Conservation (phyloP, 2,113 vertebrate genomes). For the Larimichthys polyactis region DNA sequence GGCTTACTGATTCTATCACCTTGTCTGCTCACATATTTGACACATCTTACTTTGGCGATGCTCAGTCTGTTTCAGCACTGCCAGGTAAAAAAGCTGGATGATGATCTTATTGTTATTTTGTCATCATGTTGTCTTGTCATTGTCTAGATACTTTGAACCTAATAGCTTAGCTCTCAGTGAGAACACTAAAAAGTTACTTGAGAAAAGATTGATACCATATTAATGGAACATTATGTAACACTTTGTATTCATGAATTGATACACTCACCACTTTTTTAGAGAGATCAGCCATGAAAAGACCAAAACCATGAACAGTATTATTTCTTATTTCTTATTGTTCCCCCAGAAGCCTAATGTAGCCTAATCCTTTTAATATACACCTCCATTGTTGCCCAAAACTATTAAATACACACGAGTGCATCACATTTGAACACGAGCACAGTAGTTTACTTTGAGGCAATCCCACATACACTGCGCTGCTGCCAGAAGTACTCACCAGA, state of each 20-base stretch:
- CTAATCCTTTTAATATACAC: background rate
- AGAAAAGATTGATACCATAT: background rate
- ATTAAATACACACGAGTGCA: background rate
- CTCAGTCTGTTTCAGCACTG: background rate
- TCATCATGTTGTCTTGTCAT: background rate
- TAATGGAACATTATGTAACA: background rate
- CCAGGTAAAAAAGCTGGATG: background rate
- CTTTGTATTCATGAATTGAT: background rate
- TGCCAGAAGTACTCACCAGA: constrained; percentile 24
- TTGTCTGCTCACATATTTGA: constrained; percentile 6
- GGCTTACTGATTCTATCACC: constrained; percentile 23
- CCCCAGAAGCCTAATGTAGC: background rate
- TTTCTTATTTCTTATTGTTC: background rate
- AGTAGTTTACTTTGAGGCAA: constrained; percentile 19
- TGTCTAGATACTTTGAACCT: too few relatives aligned
- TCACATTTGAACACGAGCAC: background rate
- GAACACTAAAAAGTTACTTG: background rate
- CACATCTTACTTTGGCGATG: background rate
- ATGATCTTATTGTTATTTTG: background rate
- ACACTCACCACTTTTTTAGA: background rate
- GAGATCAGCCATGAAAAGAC: background rate
- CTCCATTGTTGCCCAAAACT: background rate
- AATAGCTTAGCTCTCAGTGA: too few relatives aligned
- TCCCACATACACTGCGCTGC: background rate
- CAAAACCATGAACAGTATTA: background rate